phyloP scores from a whole-genome alignment of 2,797 vertebrate genomes.

The Aphelocoma californica region DNA sequence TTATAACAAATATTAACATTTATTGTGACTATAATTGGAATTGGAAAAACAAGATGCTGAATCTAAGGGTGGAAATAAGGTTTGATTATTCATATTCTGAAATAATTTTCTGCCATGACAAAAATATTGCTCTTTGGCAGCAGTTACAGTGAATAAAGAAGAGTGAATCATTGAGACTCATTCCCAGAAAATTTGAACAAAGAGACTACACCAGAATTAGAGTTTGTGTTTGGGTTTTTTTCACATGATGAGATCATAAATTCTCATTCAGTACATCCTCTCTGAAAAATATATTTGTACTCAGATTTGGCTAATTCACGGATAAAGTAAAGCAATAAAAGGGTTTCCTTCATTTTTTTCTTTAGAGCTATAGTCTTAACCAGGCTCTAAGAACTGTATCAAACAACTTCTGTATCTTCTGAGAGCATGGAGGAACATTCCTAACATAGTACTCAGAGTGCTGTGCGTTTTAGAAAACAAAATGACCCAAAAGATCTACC shows the following conservation, averaged over 20 bases:
- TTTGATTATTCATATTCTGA: background rate
- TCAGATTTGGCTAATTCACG: background rate
- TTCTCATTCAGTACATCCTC: background rate
- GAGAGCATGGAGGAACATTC: background rate
- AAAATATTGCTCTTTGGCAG: background rate
- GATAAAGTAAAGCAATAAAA: background rate
- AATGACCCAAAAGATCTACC: background rate
- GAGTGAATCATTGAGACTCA: background rate
- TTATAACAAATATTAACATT: conserved; percentile 1
- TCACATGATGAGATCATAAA: background rate
- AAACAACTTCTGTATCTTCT: background rate
- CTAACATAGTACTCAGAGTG: background rate
- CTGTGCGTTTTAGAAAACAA: background rate
- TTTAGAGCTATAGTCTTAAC: background rate
- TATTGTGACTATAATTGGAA: background rate
- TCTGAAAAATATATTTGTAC: background rate
- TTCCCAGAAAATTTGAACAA: background rate
- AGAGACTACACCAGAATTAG: background rate
- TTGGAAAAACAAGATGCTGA: background rate
- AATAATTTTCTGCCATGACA: background rate
- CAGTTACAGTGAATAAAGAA: background rate
- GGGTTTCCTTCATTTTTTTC: background rate
- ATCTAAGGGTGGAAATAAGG: background rate
- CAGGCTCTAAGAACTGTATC: background rate
- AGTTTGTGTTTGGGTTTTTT: background rate